A percentile compares a stretch with the other conserved stretches of the same genome.
Conservation (phyloP, 2,797 vertebrate genomes). For the Acanthurus tractus region DNA sequence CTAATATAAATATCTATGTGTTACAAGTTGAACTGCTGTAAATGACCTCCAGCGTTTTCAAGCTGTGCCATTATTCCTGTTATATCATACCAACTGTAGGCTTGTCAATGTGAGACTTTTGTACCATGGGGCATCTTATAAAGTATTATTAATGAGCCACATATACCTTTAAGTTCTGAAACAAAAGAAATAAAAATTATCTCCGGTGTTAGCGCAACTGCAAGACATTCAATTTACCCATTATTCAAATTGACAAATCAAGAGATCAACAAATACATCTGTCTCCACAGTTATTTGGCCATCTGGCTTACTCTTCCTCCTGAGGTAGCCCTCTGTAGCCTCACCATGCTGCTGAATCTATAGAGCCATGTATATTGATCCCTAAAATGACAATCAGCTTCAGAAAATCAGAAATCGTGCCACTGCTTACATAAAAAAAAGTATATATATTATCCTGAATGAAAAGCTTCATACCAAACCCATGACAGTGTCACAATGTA, state of each 20-base stretch:
- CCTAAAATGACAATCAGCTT: conserved; percentile 61
- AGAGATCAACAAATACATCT: conserved; percentile 48
- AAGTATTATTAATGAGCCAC: conserved; percentile 32
- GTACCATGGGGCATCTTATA: conserved; percentile 30
- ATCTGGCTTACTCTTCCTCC: conserved; percentile 58
- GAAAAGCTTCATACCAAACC: conserved; percentile 79
- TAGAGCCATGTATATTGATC: conserved; percentile 68
- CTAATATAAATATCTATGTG: conserved; percentile 22
- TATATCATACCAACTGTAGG: conserved; percentile 15
- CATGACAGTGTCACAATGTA: conserved; percentile 73
- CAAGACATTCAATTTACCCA: conserved; percentile 39
- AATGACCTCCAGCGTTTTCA: conserved; percentile 25
- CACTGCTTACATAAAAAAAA: conserved; percentile 34
- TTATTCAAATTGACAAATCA: conserved; percentile 44
- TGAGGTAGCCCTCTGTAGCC: conserved; percentile 75
- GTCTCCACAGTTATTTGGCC: conserved; percentile 63
- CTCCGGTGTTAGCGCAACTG: conserved; percentile 19
- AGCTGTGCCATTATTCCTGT: conserved; percentile 35
- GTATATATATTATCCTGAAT: conserved; percentile 71
- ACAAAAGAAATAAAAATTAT: conserved; percentile 15
- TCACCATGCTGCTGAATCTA: conserved; percentile 50
- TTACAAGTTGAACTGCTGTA: conserved; percentile 4
- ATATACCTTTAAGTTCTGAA: conserved; percentile 11
- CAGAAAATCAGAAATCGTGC: conserved; percentile 53
- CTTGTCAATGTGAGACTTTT: conserved; percentile 6